Evolutionary conservation across 2,888 invertebrate species (phyloP), one percentile per base, ranked within the genome.

Genomic region (Junonia oenone): DNA sequence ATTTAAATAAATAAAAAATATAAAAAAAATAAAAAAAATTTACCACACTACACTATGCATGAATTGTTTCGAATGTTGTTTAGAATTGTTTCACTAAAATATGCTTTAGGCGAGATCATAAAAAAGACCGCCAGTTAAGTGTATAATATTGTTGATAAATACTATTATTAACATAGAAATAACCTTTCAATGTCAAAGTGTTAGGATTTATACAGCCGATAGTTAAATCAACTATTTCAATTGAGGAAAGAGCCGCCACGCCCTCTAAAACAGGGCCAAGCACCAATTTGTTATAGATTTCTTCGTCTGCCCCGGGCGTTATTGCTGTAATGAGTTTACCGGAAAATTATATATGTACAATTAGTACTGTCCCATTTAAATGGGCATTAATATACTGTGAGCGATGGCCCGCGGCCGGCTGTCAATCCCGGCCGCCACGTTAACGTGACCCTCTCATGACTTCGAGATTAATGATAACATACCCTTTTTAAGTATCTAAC

Each of bases 351-450:
- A 67, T 69, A 59, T 40, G 62, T 69, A 82, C 82, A 83, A 88
- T 88, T 88, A 88, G 82, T 75, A 65, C 73, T 79, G 78, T 76
- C 79, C 71, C 71, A 73, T 75, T 76, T 73, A 81, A 81, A 78
- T 75, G 73, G 76, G 70, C 78, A 80, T 78, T 78, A 78, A 78
- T 77, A 73, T 64, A 63, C 64, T 61, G 61, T 79, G 84, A 88
- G 75, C 76, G 82, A 85, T 81, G 71, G 73, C 61, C 89, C 83
- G 57, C 73, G 62, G 81, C 88, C 86, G 70, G 65, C 73, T 75
- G 79, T 72, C 78, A 75, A 65, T 71, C 67, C 58, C 45, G 43
- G 55, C 63, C 62, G 72, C 81, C 78, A 81, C 51, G 56, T 37
- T 59, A 68, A 57, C 60, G 53, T 60, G 63, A 60, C 59, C 65